These are phyloP conservation scores for Myiothlypis coronata DNA, from an alignment of 2,797 vertebrate species.

Conservation along the genomic window DNA sequence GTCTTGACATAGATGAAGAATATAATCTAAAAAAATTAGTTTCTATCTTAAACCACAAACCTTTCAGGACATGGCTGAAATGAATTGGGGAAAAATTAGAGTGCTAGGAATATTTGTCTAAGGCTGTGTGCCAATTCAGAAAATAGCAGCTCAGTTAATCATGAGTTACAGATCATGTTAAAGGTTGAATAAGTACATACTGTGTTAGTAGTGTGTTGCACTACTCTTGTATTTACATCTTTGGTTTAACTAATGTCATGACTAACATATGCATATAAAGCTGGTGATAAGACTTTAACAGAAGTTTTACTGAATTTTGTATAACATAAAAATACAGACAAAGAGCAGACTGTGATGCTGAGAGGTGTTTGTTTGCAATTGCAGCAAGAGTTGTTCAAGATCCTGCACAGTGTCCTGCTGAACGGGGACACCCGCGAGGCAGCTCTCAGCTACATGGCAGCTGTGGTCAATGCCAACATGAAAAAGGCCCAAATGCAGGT, in stretches of 20 bases:
- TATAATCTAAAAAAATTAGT: neutral
- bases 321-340: neutral
- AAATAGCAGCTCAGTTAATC: neutral
- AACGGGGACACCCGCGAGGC: constrained; percentile 96
- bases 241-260: neutral
- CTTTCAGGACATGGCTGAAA: neutral
- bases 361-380: constrained; percentile 22
- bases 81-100: neutral
- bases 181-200: neutral
- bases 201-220: neutral
- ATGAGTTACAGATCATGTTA: neutral
- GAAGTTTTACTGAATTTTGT: neutral
- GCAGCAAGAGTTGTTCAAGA: constrained; percentile 95
- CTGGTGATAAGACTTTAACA: neutral
- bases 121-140: neutral
- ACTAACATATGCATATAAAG: neutral
- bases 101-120: neutral
- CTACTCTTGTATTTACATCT: neutral
- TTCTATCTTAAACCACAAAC: neutral
- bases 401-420: constrained; percentile 91
- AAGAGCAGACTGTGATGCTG: neutral
- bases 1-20: neutral
- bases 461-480: constrained; percentile 94
- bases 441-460: constrained; percentile 94
- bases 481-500: constrained; percentile 99